Conservation (phyloP, 2,888 invertebrate species). For the Metallyticus violacea region DNA sequence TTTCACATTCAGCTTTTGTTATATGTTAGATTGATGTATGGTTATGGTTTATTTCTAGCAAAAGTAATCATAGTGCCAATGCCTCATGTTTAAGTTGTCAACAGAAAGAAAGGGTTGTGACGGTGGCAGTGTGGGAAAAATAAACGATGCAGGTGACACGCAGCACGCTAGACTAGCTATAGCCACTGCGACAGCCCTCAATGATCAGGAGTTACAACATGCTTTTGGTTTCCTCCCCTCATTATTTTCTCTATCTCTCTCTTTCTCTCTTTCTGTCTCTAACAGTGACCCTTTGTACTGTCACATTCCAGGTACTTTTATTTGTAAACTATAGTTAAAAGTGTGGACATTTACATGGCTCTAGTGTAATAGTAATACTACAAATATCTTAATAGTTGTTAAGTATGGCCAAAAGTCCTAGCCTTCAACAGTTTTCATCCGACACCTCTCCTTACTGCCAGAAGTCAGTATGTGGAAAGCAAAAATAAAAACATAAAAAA, state of each 20-base stretch:
- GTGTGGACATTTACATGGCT: conserved; percentile 36
- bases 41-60: too few species aligned
- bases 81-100: too few species aligned
- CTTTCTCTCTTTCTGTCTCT: too few species aligned
- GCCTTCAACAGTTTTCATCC: conserved; percentile 17
- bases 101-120: neutral
- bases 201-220: too few species aligned
- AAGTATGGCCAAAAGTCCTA: conserved; percentile 1
- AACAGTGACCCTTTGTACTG: neutral
- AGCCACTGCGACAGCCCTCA: too few species aligned
- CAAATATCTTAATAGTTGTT: too few species aligned
- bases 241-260: neutral
- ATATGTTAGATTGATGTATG: neutral
- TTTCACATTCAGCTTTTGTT: neutral
- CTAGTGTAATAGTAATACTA: neutral
- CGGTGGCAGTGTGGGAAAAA: neutral
- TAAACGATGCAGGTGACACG: neutral
- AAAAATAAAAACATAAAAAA: too few species aligned
- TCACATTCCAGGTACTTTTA: neutral
- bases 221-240: too few species aligned
- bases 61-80: too few species aligned
- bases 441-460: conserved; percentile 17
- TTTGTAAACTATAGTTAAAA: conserved; percentile 12
- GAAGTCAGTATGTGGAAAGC: neutral
- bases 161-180: neutral